These are phyloP conservation scores for Nebria brevicollis DNA, from an alignment of 2,888 invertebrate genomes.

Conservation along the genomic window DNA sequence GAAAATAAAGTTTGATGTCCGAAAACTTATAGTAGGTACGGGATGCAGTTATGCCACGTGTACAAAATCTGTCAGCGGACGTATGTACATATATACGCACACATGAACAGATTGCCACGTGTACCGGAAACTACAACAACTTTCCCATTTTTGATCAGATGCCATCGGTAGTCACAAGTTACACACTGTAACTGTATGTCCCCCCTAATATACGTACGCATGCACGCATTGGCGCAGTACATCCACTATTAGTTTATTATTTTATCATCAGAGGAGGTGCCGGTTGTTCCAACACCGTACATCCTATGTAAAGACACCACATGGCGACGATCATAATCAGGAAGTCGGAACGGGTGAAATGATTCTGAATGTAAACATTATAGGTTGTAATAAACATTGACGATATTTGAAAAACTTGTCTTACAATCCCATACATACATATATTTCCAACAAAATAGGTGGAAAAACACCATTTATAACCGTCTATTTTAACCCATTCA, in stretches of 20 bases:
- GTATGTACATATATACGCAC: background rate
- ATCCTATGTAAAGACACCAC: conserved; percentile 10
- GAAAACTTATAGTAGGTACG: background rate
- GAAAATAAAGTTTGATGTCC: background rate
- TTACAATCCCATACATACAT: background rate
- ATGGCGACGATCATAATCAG: conserved; percentile 24
- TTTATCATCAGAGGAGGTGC: conserved; percentile 23
- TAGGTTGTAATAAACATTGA: background rate
- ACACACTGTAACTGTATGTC: background rate
- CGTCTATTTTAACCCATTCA: too few species aligned
- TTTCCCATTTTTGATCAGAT: conserved; percentile 15
- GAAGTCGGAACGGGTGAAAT: conserved; percentile 26
- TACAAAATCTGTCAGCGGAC: conserved; percentile 27
- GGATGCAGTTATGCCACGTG: conserved; percentile 28
- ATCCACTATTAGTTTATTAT: conserved; percentile 27
- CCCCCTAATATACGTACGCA: conserved; percentile 6
- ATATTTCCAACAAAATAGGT: too few species aligned
- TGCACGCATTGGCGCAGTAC: conserved; percentile 9
- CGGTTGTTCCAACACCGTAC: conserved; percentile 13
- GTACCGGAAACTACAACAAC: conserved; percentile 22
- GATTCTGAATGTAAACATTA: conserved; percentile 20
- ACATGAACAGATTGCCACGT: conserved; percentile 17
- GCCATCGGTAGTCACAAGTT: background rate
- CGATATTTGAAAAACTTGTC: background rate
- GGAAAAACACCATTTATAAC: too few species aligned